Percentiles rank a stretch among this genome's conserved stretches.
phyloP scores from a whole-genome alignment of 2,888 invertebrate genomes.

The Fabriciana adippe region DNA sequence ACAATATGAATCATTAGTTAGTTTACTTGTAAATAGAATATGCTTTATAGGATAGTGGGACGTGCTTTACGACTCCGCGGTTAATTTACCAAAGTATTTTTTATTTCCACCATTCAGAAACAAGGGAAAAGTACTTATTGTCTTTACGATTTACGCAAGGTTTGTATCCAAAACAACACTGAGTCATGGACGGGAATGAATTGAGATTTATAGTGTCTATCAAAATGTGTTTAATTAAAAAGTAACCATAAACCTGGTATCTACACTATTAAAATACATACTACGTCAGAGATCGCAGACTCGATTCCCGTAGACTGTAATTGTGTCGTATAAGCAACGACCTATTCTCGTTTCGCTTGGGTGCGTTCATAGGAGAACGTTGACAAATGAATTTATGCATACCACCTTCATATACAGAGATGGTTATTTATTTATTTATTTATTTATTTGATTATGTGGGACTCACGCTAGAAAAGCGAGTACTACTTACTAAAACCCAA shows the following conservation, averaged over 20 bases:
- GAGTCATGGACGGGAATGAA: slow-evolving; percentile 10
- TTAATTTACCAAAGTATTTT: slow-evolving; percentile 27
- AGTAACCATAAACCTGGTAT: neutral
- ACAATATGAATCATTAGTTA: neutral
- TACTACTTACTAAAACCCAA: no score
- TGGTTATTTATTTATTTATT: no score
- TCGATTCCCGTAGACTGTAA: no score
- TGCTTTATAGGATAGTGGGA: slow-evolving; percentile 18
- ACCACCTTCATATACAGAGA: no score
- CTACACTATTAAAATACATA: neutral
- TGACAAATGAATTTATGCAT: no score
- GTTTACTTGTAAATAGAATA: slow-evolving; percentile 17
- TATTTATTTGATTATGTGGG: no score
- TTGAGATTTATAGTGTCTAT: slow-evolving; percentile 12
- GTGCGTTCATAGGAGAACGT: no score
- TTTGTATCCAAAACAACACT: slow-evolving; percentile 5
- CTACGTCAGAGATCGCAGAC: no score
- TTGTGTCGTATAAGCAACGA: no score
- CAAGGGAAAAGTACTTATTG: slow-evolving; percentile 12
- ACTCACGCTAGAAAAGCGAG: no score
- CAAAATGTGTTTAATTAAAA: slow-evolving; percentile 16
- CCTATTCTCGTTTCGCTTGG: no score
- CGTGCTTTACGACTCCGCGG: slow-evolving; percentile 15
- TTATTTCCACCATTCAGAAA: slow-evolving; percentile 18
- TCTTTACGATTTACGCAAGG: slow-evolving; percentile 18